Conservation (phyloP, 92 coral and sea anemone species). For the Parazoanthus darwini region DNA sequence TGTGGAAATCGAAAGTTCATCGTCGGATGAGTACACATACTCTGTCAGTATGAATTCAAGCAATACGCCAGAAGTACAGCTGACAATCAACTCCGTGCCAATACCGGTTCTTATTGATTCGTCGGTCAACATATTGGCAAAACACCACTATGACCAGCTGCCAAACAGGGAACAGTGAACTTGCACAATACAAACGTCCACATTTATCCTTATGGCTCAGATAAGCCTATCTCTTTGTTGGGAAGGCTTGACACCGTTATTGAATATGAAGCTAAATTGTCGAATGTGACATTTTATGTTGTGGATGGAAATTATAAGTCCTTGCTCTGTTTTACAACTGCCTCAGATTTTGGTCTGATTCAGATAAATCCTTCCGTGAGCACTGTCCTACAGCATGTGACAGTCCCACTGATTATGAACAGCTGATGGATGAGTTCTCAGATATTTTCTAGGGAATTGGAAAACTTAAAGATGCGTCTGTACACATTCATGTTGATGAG, state of each 20-base stretch:
- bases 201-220: slow-evolving; percentile 19
- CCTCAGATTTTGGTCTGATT: slow-evolving; percentile 20
- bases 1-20: background rate
- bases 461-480: no score
- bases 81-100: no score
- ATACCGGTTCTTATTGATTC: no score
- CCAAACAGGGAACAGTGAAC: no score
- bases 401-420: background rate
- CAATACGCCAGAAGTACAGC: slow-evolving; percentile 24
- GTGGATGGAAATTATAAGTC: slow-evolving; percentile 26
- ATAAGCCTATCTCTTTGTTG: slow-evolving; percentile 17
- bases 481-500: no score
- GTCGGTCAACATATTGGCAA: no score
- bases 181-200: no score
- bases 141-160: no score
- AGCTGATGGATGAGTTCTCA: no score
- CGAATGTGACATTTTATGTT: slow-evolving; percentile 29
- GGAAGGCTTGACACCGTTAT: slow-evolving; percentile 18
- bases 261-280: background rate
- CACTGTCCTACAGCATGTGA: background rate
- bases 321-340: background rate
- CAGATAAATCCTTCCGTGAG: slow-evolving; percentile 19
- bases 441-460: no score
- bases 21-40: background rate
- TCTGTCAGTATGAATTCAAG: background rate